A percentile compares a stretch with the other conserved stretches of the same genome.
Evolutionary conservation across 2,113 vertebrate genomes (phyloP).

Genomic region (Colossoma macropomum): DNA sequence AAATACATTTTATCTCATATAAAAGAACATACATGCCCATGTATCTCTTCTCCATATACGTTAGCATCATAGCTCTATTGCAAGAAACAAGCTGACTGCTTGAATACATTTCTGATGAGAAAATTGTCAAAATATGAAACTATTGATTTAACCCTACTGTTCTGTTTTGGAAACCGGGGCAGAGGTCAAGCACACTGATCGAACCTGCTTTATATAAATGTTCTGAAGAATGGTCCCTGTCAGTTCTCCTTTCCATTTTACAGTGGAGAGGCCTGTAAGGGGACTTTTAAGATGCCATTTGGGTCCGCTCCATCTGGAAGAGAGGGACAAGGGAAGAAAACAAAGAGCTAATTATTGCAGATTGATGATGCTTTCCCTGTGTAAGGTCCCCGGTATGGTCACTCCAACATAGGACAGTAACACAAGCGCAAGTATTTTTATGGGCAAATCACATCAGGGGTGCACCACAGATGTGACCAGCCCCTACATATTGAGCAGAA

Average conservation of each 20-base stretch:
- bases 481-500: background rate
- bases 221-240: background rate
- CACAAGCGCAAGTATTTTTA: background rate
- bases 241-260: conserved; percentile 26
- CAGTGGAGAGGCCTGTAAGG: conserved; percentile 41
- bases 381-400: conserved; percentile 32
- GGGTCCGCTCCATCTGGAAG: conserved; percentile 29
- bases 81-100: too few species aligned
- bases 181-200: background rate
- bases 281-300: conserved; percentile 70
- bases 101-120: too few species aligned
- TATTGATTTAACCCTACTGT: background rate
- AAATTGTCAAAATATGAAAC: too few species aligned
- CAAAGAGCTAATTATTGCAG: conserved; percentile 57
- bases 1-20: too few species aligned
- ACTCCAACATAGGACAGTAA: conserved; percentile 4
- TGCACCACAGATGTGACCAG: background rate
- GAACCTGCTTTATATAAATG: background rate
- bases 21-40: too few species aligned
- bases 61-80: too few species aligned
- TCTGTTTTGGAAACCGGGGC: background rate
- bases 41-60: too few species aligned
- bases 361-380: conserved; percentile 59
- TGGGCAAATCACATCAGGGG: background rate
- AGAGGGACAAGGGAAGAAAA: conserved; percentile 41